A percentile compares a stretch with the other conserved stretches of the same genome.
Conservation (phyloP, 2,797 vertebrate genomes). For the Thamnophis elegans region DNA sequence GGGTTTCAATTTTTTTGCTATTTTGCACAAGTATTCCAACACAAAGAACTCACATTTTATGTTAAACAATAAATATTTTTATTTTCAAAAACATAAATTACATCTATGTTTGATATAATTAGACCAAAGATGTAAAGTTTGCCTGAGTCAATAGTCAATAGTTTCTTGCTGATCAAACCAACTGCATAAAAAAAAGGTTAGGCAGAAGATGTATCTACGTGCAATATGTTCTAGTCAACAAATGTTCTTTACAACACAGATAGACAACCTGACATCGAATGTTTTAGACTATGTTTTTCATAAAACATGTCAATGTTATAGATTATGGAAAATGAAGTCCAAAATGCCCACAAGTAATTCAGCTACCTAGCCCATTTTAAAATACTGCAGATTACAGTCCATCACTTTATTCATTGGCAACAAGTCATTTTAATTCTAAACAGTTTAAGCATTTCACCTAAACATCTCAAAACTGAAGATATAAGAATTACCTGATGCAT, state of each 20-base stretch:
- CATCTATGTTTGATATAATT: neutral
- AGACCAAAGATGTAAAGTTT: neutral
- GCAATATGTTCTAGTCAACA: neutral
- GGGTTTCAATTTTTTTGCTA: neutral
- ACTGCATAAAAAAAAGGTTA: neutral
- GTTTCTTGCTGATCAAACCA: neutral
- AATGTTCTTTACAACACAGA: neutral
- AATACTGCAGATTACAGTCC: neutral
- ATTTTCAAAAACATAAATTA: neutral
- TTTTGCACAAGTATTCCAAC: neutral
- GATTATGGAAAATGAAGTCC: neutral
- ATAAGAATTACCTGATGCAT: conserved; percentile 86
- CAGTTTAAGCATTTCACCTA: accelerated
- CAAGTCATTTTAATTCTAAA: neutral
- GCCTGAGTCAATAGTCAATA: neutral
- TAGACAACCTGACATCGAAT: neutral
- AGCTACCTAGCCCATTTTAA: neutral
- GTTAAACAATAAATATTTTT: neutral
- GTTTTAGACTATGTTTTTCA: neutral
- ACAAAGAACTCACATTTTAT: neutral
- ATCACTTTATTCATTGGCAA: neutral
- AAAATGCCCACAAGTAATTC: neutral
- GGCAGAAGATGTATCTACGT: neutral
- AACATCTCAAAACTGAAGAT: accelerated
- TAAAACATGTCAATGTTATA: neutral